Evolutionary conservation across 2,888 invertebrate genomes (phyloP).

Genomic region (Drosophila buzzatii): DNA sequence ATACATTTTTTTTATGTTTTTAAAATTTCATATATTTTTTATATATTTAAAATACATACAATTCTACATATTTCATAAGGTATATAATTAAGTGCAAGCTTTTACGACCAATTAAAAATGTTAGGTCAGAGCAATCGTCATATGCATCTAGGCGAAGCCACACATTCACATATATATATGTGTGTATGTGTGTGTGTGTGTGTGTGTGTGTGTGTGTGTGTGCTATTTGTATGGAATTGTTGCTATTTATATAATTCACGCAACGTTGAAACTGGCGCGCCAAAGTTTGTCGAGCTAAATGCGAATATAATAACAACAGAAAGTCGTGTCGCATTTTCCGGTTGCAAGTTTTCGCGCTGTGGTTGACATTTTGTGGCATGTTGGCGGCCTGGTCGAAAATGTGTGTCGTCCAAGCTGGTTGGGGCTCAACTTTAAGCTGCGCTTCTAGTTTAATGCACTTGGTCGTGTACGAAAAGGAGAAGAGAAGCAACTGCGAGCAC

Average conservation of each 20-base stretch:
- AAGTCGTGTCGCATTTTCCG: constrained; percentile 55
- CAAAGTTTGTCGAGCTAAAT: constrained; percentile 43
- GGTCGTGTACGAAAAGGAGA: constrained; percentile 18
- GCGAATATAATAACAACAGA: constrained; percentile 56
- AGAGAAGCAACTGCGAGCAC: constrained; percentile 1
- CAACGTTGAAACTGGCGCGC: constrained; percentile 47
- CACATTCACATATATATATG: not conserved
- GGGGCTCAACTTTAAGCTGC: constrained; percentile 17
- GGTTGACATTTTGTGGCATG: constrained; percentile 50
- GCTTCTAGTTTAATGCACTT: constrained; percentile 28
- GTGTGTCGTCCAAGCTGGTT: not conserved
- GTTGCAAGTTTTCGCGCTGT: constrained; percentile 33
- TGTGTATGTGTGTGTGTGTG: not conserved
- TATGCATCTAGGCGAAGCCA: constrained; percentile 1
- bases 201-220: constrained; percentile 16
- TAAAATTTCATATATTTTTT: no score
- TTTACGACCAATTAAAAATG: constrained; percentile 5
- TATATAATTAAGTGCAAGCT: not conserved
- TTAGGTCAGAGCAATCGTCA: not conserved
- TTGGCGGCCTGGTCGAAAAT: constrained; percentile 27
- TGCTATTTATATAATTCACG: constrained; percentile 40
- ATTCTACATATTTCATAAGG: not conserved
- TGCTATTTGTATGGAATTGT: constrained; percentile 30
- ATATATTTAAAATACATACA: not conserved
- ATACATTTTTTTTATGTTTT: no score